Evolutionary conservation across 2,113 vertebrate species (phyloP).

Genomic region (Pteruthius melanotis): DNA sequence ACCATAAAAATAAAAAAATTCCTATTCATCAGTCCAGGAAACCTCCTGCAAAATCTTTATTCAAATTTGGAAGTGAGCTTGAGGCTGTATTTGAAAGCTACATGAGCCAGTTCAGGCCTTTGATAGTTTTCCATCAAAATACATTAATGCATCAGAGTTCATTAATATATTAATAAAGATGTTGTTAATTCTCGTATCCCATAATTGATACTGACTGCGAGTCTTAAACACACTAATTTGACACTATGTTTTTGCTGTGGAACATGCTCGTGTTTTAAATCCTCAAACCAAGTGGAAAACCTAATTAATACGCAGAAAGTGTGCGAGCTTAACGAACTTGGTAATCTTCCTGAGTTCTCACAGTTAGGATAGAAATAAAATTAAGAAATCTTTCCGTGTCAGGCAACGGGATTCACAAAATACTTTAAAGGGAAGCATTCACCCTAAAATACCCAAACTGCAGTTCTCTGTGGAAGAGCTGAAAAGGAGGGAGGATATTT

Average conservation of each 20-base stretch:
- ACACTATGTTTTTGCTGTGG: slow-evolving; percentile 3
- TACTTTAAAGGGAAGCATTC: neutral
- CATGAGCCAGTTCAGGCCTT: neutral
- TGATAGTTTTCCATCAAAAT: slow-evolving; percentile 31
- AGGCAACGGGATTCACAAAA: neutral
- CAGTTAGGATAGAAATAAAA: neutral
- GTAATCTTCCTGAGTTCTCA: neutral
- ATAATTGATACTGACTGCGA: slow-evolving; percentile 38
- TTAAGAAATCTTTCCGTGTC: neutral
- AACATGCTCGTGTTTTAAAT: slow-evolving; percentile 20
- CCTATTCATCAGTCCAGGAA: neutral
- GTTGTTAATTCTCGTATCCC: slow-evolving; percentile 3
- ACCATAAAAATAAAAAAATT: neutral
- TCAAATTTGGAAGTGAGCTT: slow-evolving; percentile 11
- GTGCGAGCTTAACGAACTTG: neutral
- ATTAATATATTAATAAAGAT: slow-evolving; percentile 38
- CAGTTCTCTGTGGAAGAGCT: neutral
- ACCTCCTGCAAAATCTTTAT: neutral
- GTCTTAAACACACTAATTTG: slow-evolving; percentile 43
- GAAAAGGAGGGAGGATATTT: neutral
- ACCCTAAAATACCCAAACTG: neutral
- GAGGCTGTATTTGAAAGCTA: neutral
- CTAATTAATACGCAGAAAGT: slow-evolving; percentile 11
- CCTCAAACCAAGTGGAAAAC: slow-evolving; percentile 43
- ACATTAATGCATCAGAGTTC: neutral